Evolutionary conservation across 2,797 vertebrate genomes (phyloP).

Genomic region (Vultur gryphus): DNA sequence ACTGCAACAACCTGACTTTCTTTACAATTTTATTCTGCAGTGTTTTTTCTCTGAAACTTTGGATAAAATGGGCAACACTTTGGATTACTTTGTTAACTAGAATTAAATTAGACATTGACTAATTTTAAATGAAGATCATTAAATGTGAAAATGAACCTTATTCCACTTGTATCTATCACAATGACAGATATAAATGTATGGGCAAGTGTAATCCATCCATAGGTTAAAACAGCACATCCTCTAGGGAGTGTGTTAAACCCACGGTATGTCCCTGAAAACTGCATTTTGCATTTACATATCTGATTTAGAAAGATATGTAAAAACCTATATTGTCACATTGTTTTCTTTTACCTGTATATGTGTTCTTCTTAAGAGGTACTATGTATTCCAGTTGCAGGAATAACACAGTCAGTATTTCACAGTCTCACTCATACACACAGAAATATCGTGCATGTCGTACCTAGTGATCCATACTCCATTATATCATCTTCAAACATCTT

Average conservation of each 20-base stretch:
- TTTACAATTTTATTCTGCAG: not conserved
- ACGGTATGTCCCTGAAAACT: not conserved
- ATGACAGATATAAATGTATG: not conserved
- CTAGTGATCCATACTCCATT: not conserved
- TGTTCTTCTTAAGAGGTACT: not conserved
- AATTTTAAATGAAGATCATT: constrained; percentile 1
- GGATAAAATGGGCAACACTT: constrained; percentile 7
- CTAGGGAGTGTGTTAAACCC: not conserved
- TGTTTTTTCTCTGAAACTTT: not conserved
- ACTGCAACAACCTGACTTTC: constrained; percentile 48
- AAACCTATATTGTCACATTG: not conserved
- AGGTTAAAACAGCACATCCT: not conserved
- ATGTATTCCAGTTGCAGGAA: not conserved
- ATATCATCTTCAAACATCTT: not conserved
- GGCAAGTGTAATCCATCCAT: not conserved
- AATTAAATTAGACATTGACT: constrained; percentile 22
- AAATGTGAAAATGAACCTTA: not conserved
- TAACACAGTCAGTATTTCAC: not conserved
- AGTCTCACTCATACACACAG: not conserved
- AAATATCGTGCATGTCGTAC: not conserved
- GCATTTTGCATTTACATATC: not conserved
- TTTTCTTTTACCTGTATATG: not conserved
- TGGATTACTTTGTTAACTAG: constrained; percentile 26
- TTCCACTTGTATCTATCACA: not conserved
- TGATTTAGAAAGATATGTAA: not conserved